phyloP scores from a whole-genome alignment of 2,888 invertebrate genomes.

The Aphelenchoides bicaudatus region DNA sequence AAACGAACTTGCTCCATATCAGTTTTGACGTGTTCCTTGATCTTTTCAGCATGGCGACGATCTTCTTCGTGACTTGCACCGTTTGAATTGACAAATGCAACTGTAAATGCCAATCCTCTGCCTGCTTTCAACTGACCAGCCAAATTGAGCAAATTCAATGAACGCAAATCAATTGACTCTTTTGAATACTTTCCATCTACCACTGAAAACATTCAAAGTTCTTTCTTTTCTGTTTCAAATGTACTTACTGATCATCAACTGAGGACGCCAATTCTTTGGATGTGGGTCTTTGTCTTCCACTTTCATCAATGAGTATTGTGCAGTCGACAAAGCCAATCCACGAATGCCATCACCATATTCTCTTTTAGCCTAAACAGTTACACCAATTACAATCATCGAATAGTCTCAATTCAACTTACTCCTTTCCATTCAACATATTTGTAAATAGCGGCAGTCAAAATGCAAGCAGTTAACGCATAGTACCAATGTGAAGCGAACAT shows the following conservation, averaged over 20 bases:
- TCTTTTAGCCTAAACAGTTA: constrained; percentile 93
- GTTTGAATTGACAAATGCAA: constrained; percentile 69
- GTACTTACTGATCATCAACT: background rate
- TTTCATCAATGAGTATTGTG: constrained; percentile 85
- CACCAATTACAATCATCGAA: background rate
- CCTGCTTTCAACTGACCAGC: constrained; percentile 82
- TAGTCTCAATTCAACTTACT: constrained; percentile 67
- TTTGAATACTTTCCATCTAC: constrained; percentile 74
- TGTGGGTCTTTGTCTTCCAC: constrained; percentile 94
- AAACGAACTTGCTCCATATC: constrained; percentile 84
- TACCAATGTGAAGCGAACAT: constrained; percentile 98
- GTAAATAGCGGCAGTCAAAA: constrained; percentile 86
- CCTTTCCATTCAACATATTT: constrained; percentile 96
- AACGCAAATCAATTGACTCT: constrained; percentile 52
- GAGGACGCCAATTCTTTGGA: constrained; percentile 87
- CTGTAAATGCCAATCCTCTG: constrained; percentile 86
- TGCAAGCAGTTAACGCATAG: constrained; percentile 87
- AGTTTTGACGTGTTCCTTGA: constrained; percentile 62
- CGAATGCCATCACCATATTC: constrained; percentile 99
- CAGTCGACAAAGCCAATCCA: constrained; percentile 93
- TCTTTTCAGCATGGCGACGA: constrained; percentile 4
- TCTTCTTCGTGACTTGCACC: constrained; percentile 65
- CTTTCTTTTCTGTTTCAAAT: constrained; percentile 65
- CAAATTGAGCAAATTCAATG: constrained; percentile 79
- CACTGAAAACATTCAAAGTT: constrained; percentile 90